These are phyloP conservation scores for Blera fallax DNA, from an alignment of 2,888 invertebrate species.

Conservation along the genomic window DNA sequence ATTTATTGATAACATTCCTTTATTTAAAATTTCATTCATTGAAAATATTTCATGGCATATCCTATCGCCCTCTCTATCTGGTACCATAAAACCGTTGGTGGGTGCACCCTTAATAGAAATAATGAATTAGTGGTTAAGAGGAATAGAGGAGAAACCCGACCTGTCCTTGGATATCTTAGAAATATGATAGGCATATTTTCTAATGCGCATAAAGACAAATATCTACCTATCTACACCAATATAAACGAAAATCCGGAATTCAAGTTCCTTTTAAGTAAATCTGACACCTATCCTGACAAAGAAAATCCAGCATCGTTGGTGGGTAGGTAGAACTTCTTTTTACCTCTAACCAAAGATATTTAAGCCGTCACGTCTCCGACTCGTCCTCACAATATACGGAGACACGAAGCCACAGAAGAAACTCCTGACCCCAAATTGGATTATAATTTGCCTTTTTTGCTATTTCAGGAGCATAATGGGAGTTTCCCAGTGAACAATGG, in stretches of 20 bases:
- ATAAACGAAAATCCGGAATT: slow-evolving; percentile 20
- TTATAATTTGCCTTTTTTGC: slow-evolving; percentile 73
- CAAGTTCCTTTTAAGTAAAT: slow-evolving; percentile 48
- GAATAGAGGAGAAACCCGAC: slow-evolving; percentile 45
- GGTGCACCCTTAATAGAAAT: slow-evolving; percentile 23
- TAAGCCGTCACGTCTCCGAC: slow-evolving; percentile 24
- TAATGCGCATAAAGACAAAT: neutral
- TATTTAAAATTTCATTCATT: slow-evolving; percentile 51
- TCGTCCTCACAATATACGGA: slow-evolving; percentile 21
- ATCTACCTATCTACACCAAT: neutral
- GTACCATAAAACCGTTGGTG: slow-evolving; percentile 27
- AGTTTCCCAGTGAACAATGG: slow-evolving; percentile 62
- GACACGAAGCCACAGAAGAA: slow-evolving; percentile 50
- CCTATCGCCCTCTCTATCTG: slow-evolving; percentile 7
- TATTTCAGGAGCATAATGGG: slow-evolving; percentile 49
- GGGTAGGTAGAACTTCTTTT: neutral
- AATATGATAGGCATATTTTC: slow-evolving; percentile 35
- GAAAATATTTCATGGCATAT: slow-evolving; percentile 6
- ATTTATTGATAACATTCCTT: slow-evolving; percentile 22
- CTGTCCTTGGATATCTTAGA: slow-evolving; percentile 25
- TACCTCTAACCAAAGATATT: slow-evolving; percentile 24
- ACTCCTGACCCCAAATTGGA: slow-evolving; percentile 74
- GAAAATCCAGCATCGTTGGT: slow-evolving; percentile 61
- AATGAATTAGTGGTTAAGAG: slow-evolving; percentile 57
- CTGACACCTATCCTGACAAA: slow-evolving; percentile 52